phyloP scores from a whole-genome alignment of 2,888 invertebrate genomes.

The Gastracanthus pulcherrimus region DNA sequence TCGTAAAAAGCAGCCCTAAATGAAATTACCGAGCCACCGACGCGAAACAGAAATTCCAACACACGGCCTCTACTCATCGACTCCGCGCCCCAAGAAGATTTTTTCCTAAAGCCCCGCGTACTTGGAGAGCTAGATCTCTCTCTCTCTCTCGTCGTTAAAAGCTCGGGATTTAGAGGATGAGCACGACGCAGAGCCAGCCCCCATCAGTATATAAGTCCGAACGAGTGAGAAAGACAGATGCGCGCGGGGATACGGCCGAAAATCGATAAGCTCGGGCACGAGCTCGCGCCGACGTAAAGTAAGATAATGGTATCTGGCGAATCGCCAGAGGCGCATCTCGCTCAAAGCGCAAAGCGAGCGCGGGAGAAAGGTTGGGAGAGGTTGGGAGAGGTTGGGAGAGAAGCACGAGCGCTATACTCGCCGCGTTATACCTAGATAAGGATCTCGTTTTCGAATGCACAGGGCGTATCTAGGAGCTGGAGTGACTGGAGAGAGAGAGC shows the following conservation, averaged over 20 bases:
- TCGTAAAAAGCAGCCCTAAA: no score
- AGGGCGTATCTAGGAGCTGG: neutral
- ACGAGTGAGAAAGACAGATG: neutral
- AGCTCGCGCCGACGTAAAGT: constrained; percentile 8
- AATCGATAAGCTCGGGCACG: constrained; percentile 44
- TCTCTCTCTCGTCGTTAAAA: constrained; percentile 33
- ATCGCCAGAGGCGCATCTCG: constrained; percentile 35
- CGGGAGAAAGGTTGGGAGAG: no score
- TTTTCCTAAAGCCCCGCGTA: no score
- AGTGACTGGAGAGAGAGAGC: neutral
- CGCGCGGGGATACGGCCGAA: neutral
- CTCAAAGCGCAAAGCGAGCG: neutral
- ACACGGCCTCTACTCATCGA: no score
- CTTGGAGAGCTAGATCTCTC: no score
- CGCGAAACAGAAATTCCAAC: no score
- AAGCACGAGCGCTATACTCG: no score
- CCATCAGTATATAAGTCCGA: neutral
- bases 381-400: no score
- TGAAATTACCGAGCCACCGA: no score
- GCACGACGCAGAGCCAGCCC: no score
- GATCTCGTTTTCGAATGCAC: constrained; percentile 39
- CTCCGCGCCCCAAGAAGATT: no score
- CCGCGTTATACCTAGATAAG: constrained; percentile 41
- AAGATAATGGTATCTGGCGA: constrained; percentile 49
- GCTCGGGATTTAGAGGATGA: constrained; percentile 15